Percentiles rank a stretch among this genome's conserved stretches.
phyloP scores from a whole-genome alignment of 2,113 vertebrate species.

The Serinus canaria region DNA sequence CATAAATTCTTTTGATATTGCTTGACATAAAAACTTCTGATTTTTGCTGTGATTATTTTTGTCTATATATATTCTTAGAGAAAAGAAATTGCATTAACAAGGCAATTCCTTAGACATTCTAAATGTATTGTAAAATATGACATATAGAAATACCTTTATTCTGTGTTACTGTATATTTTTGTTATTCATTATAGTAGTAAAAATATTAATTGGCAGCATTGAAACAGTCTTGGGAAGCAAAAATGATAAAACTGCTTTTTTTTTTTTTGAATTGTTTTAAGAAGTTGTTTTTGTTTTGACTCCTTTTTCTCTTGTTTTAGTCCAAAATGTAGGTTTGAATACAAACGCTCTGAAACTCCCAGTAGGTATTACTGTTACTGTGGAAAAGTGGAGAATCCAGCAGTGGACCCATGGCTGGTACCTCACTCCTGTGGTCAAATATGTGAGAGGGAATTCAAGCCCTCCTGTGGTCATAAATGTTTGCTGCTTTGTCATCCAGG shows the following conservation, averaged over 20 bases:
- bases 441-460: conserved; percentile 88
- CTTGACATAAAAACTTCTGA: not conserved
- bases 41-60: not conserved
- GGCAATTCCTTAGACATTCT: not conserved
- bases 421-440: conserved; percentile 96
- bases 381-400: conserved; percentile 91
- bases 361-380: conserved; percentile 91
- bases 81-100: not conserved
- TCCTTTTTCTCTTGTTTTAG: conserved; percentile 66
- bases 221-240: not conserved
- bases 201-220: not conserved
- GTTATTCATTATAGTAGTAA: not conserved
- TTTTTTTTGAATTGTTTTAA: not conserved
- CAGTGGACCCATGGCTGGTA: conserved; percentile 90
- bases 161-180: not conserved
- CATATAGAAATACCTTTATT: not conserved
- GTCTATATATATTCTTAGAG: not conserved
- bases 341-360: conserved; percentile 86
- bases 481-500: conserved; percentile 96
- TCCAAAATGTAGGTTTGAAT: conserved; percentile 94
- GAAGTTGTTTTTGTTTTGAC: not conserved
- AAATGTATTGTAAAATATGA: not conserved
- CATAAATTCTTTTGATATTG: not conserved
- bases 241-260: not conserved
- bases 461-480: conserved; percentile 91